Percentiles rank a stretch among this genome's conserved stretches.
phyloP scores from a whole-genome alignment of 2,888 invertebrate genomes.

The Megalurothrips usitatus region DNA sequence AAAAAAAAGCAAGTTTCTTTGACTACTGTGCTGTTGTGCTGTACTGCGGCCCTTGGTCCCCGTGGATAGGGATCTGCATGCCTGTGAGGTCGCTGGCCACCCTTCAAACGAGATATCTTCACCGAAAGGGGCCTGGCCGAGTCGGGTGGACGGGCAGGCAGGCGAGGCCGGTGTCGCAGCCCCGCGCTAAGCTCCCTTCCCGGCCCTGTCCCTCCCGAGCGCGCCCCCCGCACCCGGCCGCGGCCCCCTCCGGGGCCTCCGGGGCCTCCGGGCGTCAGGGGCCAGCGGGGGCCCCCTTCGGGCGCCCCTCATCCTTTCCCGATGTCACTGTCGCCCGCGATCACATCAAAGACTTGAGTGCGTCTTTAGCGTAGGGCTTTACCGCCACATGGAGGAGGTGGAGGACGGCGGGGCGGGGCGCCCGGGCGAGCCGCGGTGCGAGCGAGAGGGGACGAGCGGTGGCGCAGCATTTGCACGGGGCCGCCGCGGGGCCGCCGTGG shows the following conservation, averaged over 20 bases:
- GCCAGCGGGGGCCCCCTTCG: no score
- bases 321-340: slow-evolving; percentile 17
- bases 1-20: no score
- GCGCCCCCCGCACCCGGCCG: background rate
- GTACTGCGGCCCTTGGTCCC: no score
- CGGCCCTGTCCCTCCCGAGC: background rate
- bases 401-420: background rate
- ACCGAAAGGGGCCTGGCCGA: background rate
- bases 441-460: background rate
- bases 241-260: background rate
- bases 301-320: background rate
- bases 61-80: background rate
- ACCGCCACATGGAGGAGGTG: background rate
- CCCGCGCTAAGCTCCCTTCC: background rate
- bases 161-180: background rate
- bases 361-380: slow-evolving; percentile 1
- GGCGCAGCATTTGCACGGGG: background rate
- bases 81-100: background rate
- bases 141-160: background rate
- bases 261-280: no score
- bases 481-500: no score
- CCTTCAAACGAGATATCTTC: slow-evolving; percentile 12
- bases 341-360: slow-evolving; percentile 24
- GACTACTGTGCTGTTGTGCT: no score
- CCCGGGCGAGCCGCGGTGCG: background rate